phyloP scores from a whole-genome alignment of 2,888 invertebrate genomes.

The Ormyrus thymus region DNA sequence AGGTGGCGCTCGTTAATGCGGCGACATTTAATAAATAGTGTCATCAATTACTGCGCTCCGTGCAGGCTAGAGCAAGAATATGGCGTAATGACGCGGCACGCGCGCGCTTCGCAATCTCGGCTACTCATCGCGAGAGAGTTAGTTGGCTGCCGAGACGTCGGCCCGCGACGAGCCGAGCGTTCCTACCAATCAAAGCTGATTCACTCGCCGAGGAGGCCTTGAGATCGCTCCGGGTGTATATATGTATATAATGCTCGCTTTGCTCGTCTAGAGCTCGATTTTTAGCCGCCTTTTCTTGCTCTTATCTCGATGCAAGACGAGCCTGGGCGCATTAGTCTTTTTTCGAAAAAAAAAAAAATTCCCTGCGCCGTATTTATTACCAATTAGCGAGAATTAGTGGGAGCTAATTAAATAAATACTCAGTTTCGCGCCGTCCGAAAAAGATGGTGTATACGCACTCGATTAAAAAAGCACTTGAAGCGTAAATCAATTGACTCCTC shows the following conservation, averaged over 20 bases:
- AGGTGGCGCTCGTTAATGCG: constrained; percentile 62
- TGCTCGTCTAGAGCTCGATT: too few relatives aligned
- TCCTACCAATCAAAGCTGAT: constrained; percentile 29
- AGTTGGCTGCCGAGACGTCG: constrained; percentile 45
- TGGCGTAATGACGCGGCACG: constrained; percentile 42
- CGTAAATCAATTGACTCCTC: too few relatives aligned
- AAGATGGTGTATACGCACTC: too few relatives aligned
- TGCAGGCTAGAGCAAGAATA: constrained; percentile 1
- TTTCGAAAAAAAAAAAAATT: too few relatives aligned
- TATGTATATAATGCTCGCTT: too few relatives aligned
- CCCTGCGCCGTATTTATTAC: not conserved
- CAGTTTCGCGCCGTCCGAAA: too few relatives aligned
- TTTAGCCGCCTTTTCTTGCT: too few relatives aligned
- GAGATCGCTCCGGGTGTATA: too few relatives aligned
- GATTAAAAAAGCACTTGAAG: too few relatives aligned
- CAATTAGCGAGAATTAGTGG: not conserved
- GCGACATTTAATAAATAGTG: constrained; percentile 68
- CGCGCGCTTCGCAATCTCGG: constrained; percentile 24
- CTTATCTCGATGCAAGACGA: too few relatives aligned
- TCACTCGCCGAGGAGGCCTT: not conserved
- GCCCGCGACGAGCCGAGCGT: constrained; percentile 51
- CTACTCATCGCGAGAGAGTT: constrained; percentile 7
- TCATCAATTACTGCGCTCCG: constrained; percentile 62
- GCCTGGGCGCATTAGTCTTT: too few relatives aligned
- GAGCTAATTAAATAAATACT: too few relatives aligned